Evolutionary conservation across 2,797 vertebrate species (phyloP).

Genomic region (Aldrovandia affinis): DNA sequence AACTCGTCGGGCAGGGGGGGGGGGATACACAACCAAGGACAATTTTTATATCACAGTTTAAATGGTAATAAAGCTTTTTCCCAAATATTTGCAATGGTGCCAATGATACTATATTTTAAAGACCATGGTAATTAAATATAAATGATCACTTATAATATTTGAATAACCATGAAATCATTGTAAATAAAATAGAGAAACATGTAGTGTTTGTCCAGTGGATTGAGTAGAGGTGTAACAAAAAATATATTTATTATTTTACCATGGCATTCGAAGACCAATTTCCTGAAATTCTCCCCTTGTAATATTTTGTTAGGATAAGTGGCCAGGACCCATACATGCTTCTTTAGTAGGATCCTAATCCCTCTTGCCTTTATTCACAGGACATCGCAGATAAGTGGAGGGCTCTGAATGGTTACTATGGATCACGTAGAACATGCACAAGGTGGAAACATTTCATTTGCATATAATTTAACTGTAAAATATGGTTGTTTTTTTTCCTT

Average conservation of each 20-base stretch:
- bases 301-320: slow-evolving; percentile 28
- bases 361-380: not conserved
- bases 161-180: not conserved
- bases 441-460: not conserved
- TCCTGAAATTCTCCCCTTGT: slow-evolving; percentile 24
- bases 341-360: not conserved
- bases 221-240: not conserved
- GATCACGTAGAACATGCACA: not conserved
- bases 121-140: not conserved
- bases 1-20: not conserved
- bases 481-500: not conserved
- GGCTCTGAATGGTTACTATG: slow-evolving; percentile 8
- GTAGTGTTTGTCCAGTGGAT: not conserved
- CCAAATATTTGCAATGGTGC: not conserved
- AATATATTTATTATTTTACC: not conserved
- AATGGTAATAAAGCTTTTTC: not conserved
- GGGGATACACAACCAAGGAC: not conserved
- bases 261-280: slow-evolving; percentile 15
- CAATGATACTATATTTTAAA: not conserved
- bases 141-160: not conserved
- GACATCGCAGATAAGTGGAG: slow-evolving; percentile 11
- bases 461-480: not conserved
- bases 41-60: not conserved
- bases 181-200: not conserved
- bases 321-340: slow-evolving; percentile 1